Evolutionary conservation across 2,113 vertebrate species (phyloP).

Genomic region (Actenoides lindsayi): DNA sequence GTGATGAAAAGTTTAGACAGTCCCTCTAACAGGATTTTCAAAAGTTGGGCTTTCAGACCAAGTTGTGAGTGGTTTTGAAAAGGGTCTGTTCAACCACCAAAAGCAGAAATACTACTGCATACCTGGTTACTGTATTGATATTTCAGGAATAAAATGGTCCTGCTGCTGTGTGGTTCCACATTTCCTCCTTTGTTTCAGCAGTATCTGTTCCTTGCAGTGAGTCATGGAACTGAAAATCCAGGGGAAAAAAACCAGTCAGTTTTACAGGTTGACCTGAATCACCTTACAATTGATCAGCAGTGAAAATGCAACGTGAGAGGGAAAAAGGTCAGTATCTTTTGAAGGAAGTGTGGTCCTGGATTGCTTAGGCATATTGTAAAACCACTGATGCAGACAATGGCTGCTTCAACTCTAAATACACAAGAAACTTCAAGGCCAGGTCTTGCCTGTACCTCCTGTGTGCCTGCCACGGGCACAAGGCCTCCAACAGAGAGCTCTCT

Average conservation of each 20-base stretch:
- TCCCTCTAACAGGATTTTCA: not conserved
- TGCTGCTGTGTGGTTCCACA: rapidly evolving
- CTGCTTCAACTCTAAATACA: not conserved
- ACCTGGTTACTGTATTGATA: not conserved
- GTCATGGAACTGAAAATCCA: not conserved
- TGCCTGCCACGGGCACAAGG: rapidly evolving
- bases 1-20: not conserved
- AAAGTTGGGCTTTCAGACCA: not conserved
- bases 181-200: not conserved
- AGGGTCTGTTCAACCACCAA: not conserved
- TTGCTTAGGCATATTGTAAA: not conserved
- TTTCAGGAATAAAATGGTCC: not conserved
- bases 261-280: not conserved
- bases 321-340: not conserved
- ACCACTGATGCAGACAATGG: rapidly evolving
- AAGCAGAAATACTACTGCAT: not conserved
- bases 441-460: not conserved
- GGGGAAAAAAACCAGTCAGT: not conserved
- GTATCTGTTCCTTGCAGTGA: not conserved
- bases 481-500: not conserved
- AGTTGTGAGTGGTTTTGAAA: not conserved
- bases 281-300: not conserved
- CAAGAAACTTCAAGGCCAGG: not conserved
- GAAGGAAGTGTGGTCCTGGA: not conserved
- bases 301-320: not conserved